Percentiles rank a stretch among this genome's conserved stretches.
Evolutionary conservation across 2,888 invertebrate species (phyloP).

Genomic region (Dione vanillae): DNA sequence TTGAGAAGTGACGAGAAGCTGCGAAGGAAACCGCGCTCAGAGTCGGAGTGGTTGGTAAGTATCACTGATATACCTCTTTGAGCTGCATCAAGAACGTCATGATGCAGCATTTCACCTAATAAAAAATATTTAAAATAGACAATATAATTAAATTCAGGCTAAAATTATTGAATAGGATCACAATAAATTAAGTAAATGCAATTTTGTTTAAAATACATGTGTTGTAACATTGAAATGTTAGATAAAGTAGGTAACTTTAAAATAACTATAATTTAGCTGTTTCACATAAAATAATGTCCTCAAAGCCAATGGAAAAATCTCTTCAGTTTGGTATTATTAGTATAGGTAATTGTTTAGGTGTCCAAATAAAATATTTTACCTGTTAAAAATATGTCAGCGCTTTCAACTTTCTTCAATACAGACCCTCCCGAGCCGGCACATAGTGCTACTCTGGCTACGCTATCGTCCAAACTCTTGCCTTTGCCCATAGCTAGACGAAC

Average conservation of each 20-base stretch:
- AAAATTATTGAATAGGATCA: too few relatives aligned
- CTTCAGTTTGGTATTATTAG: too few relatives aligned
- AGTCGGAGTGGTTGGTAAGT: slow-evolving; percentile 96
- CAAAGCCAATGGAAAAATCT: too few relatives aligned
- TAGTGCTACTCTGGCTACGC: slow-evolving; percentile 88
- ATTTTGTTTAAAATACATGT: too few relatives aligned
- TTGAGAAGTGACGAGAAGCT: slow-evolving; percentile 78
- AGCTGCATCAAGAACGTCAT: slow-evolving; percentile 94
- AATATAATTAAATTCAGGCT: too few relatives aligned
- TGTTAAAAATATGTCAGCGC: slow-evolving; percentile 93
- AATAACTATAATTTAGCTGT: too few relatives aligned
- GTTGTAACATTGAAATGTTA: too few relatives aligned
- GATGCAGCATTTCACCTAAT: slow-evolving; percentile 95
- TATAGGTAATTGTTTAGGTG: too few relatives aligned
- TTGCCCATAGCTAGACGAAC: slow-evolving; percentile 89
- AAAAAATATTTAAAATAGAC: too few relatives aligned
- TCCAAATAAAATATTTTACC: slow-evolving; percentile 63
- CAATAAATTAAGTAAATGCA: too few relatives aligned
- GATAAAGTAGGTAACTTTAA: too few relatives aligned
- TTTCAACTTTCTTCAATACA: slow-evolving; percentile 86
- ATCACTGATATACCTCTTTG: slow-evolving; percentile 92
- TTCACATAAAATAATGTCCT: too few relatives aligned
- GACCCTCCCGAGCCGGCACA: slow-evolving; percentile 96
- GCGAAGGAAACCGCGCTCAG: slow-evolving; percentile 93
- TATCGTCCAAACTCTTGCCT: slow-evolving; percentile 67